Conservation (phyloP, 2,113 vertebrate genomes). For the Ahaetulla prasina region DNA sequence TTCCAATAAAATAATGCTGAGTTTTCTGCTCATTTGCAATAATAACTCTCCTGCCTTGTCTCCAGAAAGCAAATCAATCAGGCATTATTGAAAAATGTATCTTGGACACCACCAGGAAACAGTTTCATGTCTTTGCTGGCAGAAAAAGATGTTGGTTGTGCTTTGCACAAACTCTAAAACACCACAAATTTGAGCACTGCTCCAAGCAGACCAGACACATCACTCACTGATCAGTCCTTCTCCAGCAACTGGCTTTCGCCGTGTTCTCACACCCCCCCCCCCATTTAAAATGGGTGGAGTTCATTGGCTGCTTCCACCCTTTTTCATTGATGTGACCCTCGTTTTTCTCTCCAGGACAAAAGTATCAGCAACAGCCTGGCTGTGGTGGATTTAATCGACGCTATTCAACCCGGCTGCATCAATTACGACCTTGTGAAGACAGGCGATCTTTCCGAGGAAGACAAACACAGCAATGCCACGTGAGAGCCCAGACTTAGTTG, state of each 20-base stretch:
- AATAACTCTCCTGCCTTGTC: not conserved
- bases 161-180: no score
- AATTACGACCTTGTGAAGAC: conserved; percentile 94
- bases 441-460: conserved; percentile 77
- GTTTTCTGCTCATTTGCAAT: not conserved
- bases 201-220: not conserved
- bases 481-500: conserved; percentile 62
- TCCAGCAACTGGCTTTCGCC: not conserved
- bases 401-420: conserved; percentile 91
- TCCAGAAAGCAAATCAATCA: not conserved
- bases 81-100: not conserved
- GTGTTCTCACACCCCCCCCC: not conserved
- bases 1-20: not conserved
- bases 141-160: not conserved
- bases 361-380: conserved; percentile 91
- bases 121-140: not conserved
- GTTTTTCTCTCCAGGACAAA: conserved; percentile 72
- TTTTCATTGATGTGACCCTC: not conserved
- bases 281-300: not conserved
- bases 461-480: conserved; percentile 96
- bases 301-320: not conserved
- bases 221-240: not conserved
- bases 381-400: conserved; percentile 94
- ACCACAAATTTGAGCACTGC: not conserved
- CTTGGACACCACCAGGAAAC: not conserved